Conservation (phyloP, 2,888 invertebrate genomes). For the Aleiodes alternator region DNA sequence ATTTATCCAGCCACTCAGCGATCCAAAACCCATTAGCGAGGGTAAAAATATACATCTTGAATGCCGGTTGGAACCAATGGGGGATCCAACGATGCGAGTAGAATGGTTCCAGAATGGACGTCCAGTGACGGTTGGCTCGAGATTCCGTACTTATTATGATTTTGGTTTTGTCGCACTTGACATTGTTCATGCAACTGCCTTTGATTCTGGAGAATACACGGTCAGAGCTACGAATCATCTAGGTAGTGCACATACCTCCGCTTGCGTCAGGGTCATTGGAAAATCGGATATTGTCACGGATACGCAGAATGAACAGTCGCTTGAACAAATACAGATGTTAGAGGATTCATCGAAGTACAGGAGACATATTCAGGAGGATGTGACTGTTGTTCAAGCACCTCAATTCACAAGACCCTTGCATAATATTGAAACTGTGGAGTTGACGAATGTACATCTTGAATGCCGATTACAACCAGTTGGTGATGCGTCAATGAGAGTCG, state of each 20-base stretch:
- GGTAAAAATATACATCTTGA: constrained; percentile 94
- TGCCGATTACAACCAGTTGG: constrained; percentile 93
- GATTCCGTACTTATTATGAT: constrained; percentile 96
- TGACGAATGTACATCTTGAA: constrained; percentile 94
- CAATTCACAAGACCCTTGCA: constrained; percentile 92
- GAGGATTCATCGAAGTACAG: constrained; percentile 85
- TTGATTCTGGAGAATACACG: constrained; percentile 97
- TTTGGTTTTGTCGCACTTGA: constrained; percentile 98
- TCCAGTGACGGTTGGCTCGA: constrained; percentile 90
- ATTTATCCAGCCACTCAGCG: constrained; percentile 91
- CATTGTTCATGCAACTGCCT: constrained; percentile 93
- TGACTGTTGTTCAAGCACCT: constrained; percentile 89
- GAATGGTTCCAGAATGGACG: constrained; percentile 97
- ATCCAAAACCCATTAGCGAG: constrained; percentile 90
- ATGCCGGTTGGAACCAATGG: constrained; percentile 95
- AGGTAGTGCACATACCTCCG: constrained; percentile 93
- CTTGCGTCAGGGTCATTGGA: constrained; percentile 91
- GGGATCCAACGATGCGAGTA: constrained; percentile 96
- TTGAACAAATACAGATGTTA: constrained; percentile 93
- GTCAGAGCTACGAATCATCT: constrained; percentile 94
- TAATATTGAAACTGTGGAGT: constrained; percentile 92
- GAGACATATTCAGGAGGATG: constrained; percentile 86
- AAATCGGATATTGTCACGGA: constrained; percentile 90
- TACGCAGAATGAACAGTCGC: constrained; percentile 92
- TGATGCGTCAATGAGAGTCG: constrained; percentile 93